Evolutionary conservation across 2,888 invertebrate genomes (phyloP).

Genomic region (Pemphredon lugubris): DNA sequence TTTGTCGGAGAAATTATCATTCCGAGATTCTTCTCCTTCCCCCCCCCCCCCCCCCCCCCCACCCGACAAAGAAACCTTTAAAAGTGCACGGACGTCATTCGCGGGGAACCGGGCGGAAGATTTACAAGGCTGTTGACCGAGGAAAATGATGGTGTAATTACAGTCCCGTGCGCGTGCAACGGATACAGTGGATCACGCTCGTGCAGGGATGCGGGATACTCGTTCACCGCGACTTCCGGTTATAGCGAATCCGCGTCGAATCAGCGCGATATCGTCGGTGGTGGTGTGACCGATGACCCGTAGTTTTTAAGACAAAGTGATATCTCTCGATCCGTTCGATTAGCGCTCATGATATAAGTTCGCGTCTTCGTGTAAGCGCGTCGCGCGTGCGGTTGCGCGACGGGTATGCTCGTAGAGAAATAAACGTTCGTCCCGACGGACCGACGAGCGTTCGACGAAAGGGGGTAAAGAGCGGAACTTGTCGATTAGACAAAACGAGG

Average conservation of each 20-base stretch:
- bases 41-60: constrained; percentile 4
- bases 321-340: not conserved
- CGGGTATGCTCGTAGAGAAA: not conserved
- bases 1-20: constrained; percentile 49
- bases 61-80: constrained; percentile 5
- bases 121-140: constrained; percentile 66
- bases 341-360: no score
- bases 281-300: not conserved
- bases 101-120: constrained; percentile 52
- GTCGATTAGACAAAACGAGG: not conserved
- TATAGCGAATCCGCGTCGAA: constrained; percentile 47
- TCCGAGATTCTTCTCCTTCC: constrained; percentile 28
- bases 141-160: constrained; percentile 63
- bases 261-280: constrained; percentile 34
- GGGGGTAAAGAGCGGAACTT: not conserved
- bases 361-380: no score
- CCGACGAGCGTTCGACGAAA: not conserved
- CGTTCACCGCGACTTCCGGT: constrained; percentile 52
- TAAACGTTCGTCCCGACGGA: not conserved
- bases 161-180: constrained; percentile 50
- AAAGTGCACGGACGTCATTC: constrained; percentile 43
- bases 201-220: constrained; percentile 32
- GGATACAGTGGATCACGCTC: constrained; percentile 60
- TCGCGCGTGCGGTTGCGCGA: no score
- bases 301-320: not conserved